Evolutionary conservation across 2,797 vertebrate species (phyloP), one percentile per base, ranked within the genome.

Genomic region (Anguilla anguilla): DNA sequence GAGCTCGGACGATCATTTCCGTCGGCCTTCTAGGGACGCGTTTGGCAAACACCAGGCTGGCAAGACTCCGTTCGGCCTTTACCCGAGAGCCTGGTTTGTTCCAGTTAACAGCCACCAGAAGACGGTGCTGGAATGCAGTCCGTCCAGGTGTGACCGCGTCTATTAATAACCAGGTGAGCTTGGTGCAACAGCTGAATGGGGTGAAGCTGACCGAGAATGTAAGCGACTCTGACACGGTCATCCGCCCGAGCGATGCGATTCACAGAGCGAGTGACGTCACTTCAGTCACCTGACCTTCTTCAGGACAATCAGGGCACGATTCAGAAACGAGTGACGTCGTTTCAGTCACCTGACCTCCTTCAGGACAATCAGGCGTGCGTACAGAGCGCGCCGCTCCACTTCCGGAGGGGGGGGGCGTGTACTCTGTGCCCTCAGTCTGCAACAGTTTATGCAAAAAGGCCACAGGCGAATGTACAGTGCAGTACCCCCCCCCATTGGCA

Each of bases 111-210:
- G 87, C 79, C 64, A 35, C 74, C 84, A 19, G 0, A 72, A 5
- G 43, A 55, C 84, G 10, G 67, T 1, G 5, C 25, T 89, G 94
- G 94, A 95, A 95, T 94, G 94, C 86, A 87, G 94, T 93, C 90
- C 7, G 91, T 87, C 91, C 90, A 94, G 94, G 92, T 92, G 90
- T 89, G 89, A 49, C 35, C 25, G 85, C 11, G 55, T 91, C 92
- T 94, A 93, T 92, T 92, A 92, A 90, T 92, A 92, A 88, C 31
- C 79, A 59, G 77, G 57, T 67, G 10, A 61, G 64, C 22, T 35
- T 7, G 6, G 64, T 84, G 57, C 25, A 69, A 28, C 39, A 43
- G 3, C 55, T 28, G 53, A 89, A 81, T 11, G 85, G 39, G 64
- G 61, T 10, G 67, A 55, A 6, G 74, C 35, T 43, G 35, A 17